Evolutionary conservation across 2,797 vertebrate species (phyloP).

Genomic region (Sebastes variabilis): DNA sequence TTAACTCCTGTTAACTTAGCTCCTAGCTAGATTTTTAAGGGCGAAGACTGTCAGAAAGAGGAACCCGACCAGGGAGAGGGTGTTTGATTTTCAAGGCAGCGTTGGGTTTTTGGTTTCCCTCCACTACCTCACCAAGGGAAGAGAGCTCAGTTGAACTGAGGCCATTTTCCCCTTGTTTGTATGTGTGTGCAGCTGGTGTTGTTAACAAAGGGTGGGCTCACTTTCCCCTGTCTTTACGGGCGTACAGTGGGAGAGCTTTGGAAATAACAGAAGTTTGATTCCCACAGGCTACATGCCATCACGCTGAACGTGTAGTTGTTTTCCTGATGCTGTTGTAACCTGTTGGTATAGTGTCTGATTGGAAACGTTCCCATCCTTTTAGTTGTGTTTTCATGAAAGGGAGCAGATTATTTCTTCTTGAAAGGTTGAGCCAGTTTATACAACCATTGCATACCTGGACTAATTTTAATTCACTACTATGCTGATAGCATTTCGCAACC

Average conservation of each 20-base stretch:
- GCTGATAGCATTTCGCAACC: not conserved
- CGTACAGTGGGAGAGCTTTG: not conserved
- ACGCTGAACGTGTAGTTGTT: not conserved
- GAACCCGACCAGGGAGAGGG: not conserved
- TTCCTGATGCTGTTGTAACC: not conserved
- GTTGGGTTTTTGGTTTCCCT: conserved; percentile 43
- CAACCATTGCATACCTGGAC: not conserved
- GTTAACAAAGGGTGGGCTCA: conserved; percentile 48
- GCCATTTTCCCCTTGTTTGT: conserved; percentile 56
- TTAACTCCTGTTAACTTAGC: not conserved
- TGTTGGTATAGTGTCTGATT: not conserved
- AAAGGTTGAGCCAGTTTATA: not conserved
- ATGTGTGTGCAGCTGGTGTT: conserved; percentile 66
- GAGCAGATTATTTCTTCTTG: not conserved
- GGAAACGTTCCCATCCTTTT: not conserved
- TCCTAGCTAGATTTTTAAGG: not conserved
- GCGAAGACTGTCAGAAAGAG: not conserved
- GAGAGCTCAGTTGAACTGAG: conserved; percentile 41
- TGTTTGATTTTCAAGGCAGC: conserved; percentile 23
- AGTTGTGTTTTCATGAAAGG: not conserved
- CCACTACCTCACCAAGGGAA: conserved; percentile 36
- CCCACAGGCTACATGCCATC: not conserved
- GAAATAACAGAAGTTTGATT: conserved; percentile 25
- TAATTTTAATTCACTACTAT: not conserved
- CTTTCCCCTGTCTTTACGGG: conserved; percentile 20